phyloP scores from a whole-genome alignment of 2,113 vertebrate genomes.

The Onychostoma macrolepis region DNA sequence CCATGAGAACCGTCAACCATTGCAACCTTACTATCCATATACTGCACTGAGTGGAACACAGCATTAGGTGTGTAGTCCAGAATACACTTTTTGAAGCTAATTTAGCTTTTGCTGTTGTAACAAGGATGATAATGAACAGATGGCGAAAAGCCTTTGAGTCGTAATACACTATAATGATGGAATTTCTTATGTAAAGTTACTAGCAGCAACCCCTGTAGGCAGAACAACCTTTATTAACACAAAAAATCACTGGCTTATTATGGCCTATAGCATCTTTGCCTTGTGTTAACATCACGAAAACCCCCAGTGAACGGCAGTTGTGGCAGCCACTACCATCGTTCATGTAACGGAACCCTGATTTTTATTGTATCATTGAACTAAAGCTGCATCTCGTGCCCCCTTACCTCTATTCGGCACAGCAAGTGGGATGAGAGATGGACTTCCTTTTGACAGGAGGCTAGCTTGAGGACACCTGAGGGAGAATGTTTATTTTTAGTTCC shows the following conservation, averaged over 20 bases:
- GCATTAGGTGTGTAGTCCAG: not conserved
- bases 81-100: not conserved
- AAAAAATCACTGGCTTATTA: not conserved
- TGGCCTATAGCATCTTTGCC: not conserved
- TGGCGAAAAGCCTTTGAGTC: not conserved
- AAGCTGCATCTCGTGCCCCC: not conserved
- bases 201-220: not conserved
- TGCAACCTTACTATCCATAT: not conserved
- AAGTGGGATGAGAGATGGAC: slow-evolving; percentile 52
- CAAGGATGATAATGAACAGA: not conserved
- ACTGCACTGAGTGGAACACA: not conserved
- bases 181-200: not conserved
- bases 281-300: not conserved
- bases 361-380: slow-evolving; percentile 35
- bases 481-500: slow-evolving; percentile 63
- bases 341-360: not conserved
- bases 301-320: not conserved
- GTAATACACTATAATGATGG: not conserved
- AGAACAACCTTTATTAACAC: not conserved
- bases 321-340: not conserved
- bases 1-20: not conserved
- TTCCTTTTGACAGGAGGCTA: slow-evolving; percentile 59
- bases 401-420: slow-evolving; percentile 33
- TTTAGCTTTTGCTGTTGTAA: not conserved
- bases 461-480: slow-evolving; percentile 57